Conservation (phyloP, 2,797 vertebrate genomes). For the Periophthalmus magnuspinnatus region DNA sequence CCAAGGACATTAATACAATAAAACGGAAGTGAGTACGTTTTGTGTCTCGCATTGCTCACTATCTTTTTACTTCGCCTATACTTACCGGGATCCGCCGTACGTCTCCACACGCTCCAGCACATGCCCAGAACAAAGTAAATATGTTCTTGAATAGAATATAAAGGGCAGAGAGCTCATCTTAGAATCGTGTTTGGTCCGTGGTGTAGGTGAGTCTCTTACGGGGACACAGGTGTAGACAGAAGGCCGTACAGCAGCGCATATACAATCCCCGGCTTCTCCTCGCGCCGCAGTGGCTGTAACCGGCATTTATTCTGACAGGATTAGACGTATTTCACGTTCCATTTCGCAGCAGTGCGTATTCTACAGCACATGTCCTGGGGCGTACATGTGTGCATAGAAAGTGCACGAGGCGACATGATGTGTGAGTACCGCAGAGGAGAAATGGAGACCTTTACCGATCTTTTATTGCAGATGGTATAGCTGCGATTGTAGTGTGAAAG, state of each 20-base stretch:
- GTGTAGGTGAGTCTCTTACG: neutral
- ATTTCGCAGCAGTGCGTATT: slow-evolving; percentile 20
- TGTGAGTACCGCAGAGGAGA: neutral
- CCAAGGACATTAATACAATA: slow-evolving; percentile 25
- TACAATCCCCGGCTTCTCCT: slow-evolving; percentile 11
- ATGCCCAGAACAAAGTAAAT: slow-evolving; percentile 1
- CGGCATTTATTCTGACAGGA: slow-evolving; percentile 32
- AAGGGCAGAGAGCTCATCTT: slow-evolving; percentile 23
- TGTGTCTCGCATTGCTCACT: neutral
- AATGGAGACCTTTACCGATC: neutral
- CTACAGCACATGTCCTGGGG: slow-evolving; percentile 16
- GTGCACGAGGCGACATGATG: slow-evolving; percentile 1
- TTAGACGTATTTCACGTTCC: slow-evolving; percentile 22
- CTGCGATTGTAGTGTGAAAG: neutral
- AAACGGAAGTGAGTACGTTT: neutral
- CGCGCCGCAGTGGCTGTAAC: slow-evolving; percentile 5
- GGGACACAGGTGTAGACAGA: slow-evolving; percentile 2
- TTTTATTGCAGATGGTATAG: neutral
- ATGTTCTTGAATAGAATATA: slow-evolving; percentile 3
- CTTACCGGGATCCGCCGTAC: slow-evolving; percentile 12
- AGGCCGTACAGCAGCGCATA: neutral
- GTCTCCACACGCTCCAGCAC: slow-evolving; percentile 6
- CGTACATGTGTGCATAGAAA: neutral
- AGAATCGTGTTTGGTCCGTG: neutral
- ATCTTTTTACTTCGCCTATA: slow-evolving; percentile 17